Conservation (phyloP, 2,888 invertebrate species). For the Terebella lapidaria region DNA sequence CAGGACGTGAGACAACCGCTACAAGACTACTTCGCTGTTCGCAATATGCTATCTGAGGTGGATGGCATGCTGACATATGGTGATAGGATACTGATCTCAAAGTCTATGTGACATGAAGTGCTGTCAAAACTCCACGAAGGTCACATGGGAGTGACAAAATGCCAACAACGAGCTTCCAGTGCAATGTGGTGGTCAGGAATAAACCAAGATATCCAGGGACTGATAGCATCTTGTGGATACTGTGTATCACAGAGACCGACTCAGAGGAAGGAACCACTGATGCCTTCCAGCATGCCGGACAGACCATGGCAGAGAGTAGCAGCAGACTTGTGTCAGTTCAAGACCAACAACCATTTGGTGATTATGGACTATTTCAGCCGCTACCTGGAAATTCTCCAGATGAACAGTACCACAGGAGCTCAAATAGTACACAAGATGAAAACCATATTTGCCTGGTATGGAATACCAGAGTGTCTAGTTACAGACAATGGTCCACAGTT, state of each 20-base stretch:
- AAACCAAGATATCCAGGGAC: not conserved
- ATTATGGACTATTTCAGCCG: conserved; percentile 2
- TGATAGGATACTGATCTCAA: conserved; percentile 1
- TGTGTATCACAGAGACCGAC: not conserved
- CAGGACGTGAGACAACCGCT: conserved; percentile 4
- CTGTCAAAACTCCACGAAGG: conserved; percentile 2
- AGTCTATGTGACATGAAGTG: not conserved
- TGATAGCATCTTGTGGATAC: not conserved
- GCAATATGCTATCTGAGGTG: conserved; percentile 12
- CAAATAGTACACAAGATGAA: conserved; percentile 1
- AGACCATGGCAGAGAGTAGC: conserved; percentile 6
- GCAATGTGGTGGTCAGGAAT: conserved; percentile 8
- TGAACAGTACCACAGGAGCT: not conserved
- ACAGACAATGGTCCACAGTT: conserved; percentile 7
- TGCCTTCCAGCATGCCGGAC: not conserved
- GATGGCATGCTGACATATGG: conserved; percentile 12
- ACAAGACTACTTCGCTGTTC: conserved; percentile 9
- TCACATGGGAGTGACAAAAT: conserved; percentile 2
- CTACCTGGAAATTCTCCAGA: not conserved
- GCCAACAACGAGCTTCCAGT: not conserved
- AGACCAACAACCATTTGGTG: not conserved
- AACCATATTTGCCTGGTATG: not conserved
- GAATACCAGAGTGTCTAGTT: not conserved
- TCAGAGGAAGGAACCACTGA: conserved; percentile 4
- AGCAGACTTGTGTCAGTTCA: conserved; percentile 4